phyloP scores from a whole-genome alignment of 2,888 invertebrate genomes.

The Plagodis pulveraria region DNA sequence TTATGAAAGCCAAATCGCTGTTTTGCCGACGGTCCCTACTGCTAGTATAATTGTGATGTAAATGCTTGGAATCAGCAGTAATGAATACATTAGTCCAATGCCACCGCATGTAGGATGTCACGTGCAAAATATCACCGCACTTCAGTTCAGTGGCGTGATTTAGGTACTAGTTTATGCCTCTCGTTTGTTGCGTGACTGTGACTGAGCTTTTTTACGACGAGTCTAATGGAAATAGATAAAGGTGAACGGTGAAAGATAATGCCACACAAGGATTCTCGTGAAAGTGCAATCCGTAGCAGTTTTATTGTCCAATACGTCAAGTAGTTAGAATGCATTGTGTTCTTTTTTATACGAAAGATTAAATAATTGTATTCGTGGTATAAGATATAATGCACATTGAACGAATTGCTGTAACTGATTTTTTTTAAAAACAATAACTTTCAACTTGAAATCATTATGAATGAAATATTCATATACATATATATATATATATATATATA shows the following conservation, averaged over 20 bases:
- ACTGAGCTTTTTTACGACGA: slow-evolving; percentile 31
- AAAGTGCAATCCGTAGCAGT: slow-evolving; percentile 11
- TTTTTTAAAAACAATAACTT: too few species aligned
- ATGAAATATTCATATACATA: too few species aligned
- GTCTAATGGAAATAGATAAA: slow-evolving; percentile 26
- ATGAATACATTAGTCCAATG: slow-evolving; percentile 40
- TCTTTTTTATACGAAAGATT: not conserved
- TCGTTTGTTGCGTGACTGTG: slow-evolving; percentile 35
- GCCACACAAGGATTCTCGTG: slow-evolving; percentile 5
- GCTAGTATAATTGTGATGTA: slow-evolving; percentile 18
- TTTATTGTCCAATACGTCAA: slow-evolving; percentile 10
- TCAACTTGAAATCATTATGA: too few species aligned
- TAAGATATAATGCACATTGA: too few species aligned
- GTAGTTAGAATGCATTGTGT: not conserved
- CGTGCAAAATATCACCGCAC: slow-evolving; percentile 31
- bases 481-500: too few species aligned
- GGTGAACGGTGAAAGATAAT: slow-evolving; percentile 16
- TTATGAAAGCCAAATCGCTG: slow-evolving; percentile 11
- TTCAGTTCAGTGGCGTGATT: slow-evolving; percentile 31
- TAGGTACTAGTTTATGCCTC: slow-evolving; percentile 28
- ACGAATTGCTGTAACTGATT: too few species aligned
- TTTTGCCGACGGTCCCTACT: slow-evolving; percentile 7
- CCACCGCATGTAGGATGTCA: slow-evolving; percentile 26
- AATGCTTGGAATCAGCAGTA: slow-evolving; percentile 37
- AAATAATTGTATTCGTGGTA: not conserved